Percentiles rank a stretch among this genome's conserved stretches.
Conservation (phyloP, 1,140 invertebrate species). For the Papilio helenus region DNA sequence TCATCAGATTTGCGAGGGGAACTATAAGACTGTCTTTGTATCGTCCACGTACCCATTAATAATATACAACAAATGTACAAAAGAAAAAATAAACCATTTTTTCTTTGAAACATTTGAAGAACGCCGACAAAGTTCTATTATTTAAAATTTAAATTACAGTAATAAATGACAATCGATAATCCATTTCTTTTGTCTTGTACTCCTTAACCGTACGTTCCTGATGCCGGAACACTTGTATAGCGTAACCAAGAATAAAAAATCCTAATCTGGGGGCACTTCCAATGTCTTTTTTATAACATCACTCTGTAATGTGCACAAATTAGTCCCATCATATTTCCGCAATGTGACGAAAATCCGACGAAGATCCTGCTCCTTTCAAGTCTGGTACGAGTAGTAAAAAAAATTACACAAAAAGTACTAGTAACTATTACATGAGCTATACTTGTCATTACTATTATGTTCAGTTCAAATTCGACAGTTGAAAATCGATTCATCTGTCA, state of each 20-base stretch:
- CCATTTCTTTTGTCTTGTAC: too few species aligned
- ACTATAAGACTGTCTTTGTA: slow-evolving; percentile 47
- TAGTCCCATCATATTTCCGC: too few species aligned
- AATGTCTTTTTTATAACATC: too few species aligned
- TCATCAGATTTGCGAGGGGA: slow-evolving; percentile 53
- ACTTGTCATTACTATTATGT: background rate
- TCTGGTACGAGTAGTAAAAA: background rate
- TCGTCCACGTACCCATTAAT: slow-evolving; percentile 38
- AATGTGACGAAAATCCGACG: too few species aligned
- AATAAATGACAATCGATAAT: background rate
- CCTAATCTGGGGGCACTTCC: too few species aligned
- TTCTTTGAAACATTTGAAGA: too few species aligned
- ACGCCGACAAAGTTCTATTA: background rate
- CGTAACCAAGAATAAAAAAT: too few species aligned
- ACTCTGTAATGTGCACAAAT: too few species aligned
- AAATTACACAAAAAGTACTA: background rate
- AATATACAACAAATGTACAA: slow-evolving; percentile 20
- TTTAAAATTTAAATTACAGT: background rate
- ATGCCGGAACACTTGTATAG: too few species aligned
- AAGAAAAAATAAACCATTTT: background rate
- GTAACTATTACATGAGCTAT: background rate
- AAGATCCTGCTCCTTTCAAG: background rate
- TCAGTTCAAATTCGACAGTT: background rate
- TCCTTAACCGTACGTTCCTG: too few species aligned
- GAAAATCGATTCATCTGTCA: slow-evolving; percentile 27